These are phyloP conservation scores for Cydia splendana DNA, from an alignment of 1,140 invertebrate species.

Conservation along the genomic window DNA sequence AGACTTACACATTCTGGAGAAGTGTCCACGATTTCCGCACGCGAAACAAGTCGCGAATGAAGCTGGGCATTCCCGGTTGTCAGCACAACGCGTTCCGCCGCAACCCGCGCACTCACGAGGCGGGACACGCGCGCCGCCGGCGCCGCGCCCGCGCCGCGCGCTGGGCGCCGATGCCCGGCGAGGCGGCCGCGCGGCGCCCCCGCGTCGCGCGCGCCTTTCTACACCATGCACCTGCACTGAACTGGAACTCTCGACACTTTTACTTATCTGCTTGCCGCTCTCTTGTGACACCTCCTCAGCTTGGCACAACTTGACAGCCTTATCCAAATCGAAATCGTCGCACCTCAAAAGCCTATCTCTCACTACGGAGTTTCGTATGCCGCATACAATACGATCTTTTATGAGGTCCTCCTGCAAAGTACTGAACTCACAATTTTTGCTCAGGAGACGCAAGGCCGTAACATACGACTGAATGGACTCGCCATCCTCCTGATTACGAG, in stretches of 20 bases:
- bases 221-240: constrained; percentile 14
- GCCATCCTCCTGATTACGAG: constrained; percentile 37
- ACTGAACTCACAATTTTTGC: constrained; percentile 41
- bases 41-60: neutral
- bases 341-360: constrained; percentile 36
- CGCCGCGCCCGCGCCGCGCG: too few species aligned
- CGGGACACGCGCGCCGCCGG: too few species aligned
- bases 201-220: neutral
- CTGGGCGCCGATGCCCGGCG: too few species aligned
- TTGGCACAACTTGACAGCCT: constrained; percentile 36
- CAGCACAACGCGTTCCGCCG: too few species aligned
- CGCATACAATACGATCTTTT: constrained; percentile 39
- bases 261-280: constrained; percentile 1
- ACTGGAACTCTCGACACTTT: neutral
- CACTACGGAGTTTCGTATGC: constrained; percentile 18
- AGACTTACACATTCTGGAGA: constrained; percentile 33
- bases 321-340: constrained; percentile 36
- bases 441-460: constrained; percentile 38
- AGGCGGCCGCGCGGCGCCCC: too few species aligned
- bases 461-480: constrained; percentile 39
- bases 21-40: constrained; percentile 26
- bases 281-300: constrained; percentile 33
- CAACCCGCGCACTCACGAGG: too few species aligned
- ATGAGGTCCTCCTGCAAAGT: constrained; percentile 38
- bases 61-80: too few species aligned